Conservation (phyloP, 2,888 invertebrate genomes). For the Timema cristinae region DNA sequence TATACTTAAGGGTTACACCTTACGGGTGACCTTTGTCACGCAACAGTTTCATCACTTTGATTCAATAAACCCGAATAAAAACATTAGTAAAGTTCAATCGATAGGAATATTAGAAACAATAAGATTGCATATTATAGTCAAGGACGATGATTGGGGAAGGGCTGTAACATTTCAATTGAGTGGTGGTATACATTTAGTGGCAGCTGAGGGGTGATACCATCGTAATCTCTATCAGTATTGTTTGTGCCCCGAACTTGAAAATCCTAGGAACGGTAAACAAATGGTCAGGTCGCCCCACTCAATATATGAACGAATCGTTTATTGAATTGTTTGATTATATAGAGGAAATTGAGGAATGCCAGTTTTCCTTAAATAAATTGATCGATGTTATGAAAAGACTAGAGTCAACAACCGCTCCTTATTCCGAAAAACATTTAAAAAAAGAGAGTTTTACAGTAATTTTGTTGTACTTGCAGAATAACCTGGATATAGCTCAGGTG, state of each 20-base stretch:
- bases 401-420: background rate
- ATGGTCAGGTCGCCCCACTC: background rate
- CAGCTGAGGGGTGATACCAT: too few species aligned
- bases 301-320: background rate
- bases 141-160: background rate
- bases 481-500: too few species aligned
- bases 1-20: too few species aligned
- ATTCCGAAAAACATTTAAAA: background rate
- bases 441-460: background rate
- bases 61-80: too few species aligned
- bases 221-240: too few species aligned
- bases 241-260: too few species aligned
- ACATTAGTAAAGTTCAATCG: background rate
- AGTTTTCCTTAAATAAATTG: background rate
- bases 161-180: background rate
- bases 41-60: too few species aligned
- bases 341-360: background rate
- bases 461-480: background rate
- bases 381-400: background rate
- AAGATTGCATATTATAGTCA: background rate
- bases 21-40: too few species aligned
- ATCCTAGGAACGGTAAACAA: too few species aligned
- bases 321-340: background rate
- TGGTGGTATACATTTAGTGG: background rate
- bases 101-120: background rate